phyloP scores from a whole-genome alignment of 2,113 vertebrate genomes.

The Holacanthus passer region DNA sequence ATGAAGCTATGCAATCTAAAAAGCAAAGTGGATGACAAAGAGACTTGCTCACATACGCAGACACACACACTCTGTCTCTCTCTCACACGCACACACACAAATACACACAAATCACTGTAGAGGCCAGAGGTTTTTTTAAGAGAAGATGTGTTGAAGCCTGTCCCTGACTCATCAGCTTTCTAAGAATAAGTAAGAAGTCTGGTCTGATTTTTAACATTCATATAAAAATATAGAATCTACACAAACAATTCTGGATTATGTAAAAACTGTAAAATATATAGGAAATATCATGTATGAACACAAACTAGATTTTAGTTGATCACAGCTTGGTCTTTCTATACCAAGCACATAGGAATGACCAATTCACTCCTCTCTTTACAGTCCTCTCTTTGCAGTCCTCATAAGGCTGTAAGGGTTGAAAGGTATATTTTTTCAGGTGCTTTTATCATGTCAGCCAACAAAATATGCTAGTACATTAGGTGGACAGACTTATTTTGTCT shows the following conservation, averaged over 20 bases:
- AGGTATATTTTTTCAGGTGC: not conserved
- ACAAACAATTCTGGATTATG: not conserved
- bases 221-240: not conserved
- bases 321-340: not conserved
- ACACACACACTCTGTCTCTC: not conserved
- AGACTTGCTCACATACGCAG: not conserved
- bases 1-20: conserved; percentile 74
- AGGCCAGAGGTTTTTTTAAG: conserved; percentile 25
- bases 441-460: not conserved
- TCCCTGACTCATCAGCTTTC: not conserved
- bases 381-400: not conserved
- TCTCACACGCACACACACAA: conserved; percentile 1
- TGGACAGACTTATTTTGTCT: too few relatives aligned
- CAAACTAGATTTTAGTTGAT: not conserved
- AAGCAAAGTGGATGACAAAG: conserved; percentile 57
- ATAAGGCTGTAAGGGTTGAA: not conserved
- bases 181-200: not conserved
- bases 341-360: not conserved
- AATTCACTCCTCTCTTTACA: not conserved
- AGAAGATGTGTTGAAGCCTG: not conserved
- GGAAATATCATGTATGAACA: not conserved
- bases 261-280: too few relatives aligned
- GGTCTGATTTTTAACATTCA: not conserved
- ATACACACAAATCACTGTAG: not conserved
- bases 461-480: too few relatives aligned